A percentile compares a stretch with the other conserved stretches of the same genome.
Conservation (phyloP, 2,888 invertebrate genomes). For the Azorinus chamasolen region DNA sequence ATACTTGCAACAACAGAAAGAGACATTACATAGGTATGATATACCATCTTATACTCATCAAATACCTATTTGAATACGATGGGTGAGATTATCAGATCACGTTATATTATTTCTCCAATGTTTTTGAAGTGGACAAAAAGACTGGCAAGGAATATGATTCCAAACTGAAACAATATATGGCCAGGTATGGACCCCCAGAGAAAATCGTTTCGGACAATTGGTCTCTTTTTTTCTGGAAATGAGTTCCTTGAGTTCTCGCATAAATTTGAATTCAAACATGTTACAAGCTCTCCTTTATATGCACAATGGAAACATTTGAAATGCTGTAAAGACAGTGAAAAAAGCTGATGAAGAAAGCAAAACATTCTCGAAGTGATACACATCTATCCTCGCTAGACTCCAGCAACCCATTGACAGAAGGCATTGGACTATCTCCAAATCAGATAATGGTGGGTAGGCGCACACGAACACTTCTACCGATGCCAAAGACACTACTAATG, state of each 20-base stretch:
- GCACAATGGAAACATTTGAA: no score
- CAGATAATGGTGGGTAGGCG: no score
- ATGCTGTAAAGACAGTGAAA: no score
- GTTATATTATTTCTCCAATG: slow-evolving; percentile 38
- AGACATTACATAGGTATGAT: slow-evolving; percentile 30
- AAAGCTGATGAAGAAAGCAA: no score
- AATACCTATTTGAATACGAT: slow-evolving; percentile 41
- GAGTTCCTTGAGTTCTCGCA: slow-evolving; percentile 26
- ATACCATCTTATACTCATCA: slow-evolving; percentile 41
- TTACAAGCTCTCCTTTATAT: no score
- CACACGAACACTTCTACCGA: slow-evolving; percentile 19
- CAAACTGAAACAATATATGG: slow-evolving; percentile 34
- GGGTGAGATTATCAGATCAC: slow-evolving; percentile 30
- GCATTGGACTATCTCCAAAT: no score
- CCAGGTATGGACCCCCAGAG: slow-evolving; percentile 23
- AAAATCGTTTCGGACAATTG: slow-evolving; percentile 33
- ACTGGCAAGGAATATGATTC: slow-evolving; percentile 11
- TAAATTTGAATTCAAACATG: slow-evolving; percentile 21
- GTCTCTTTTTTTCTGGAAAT: slow-evolving; percentile 7
- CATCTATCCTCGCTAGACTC: no score
- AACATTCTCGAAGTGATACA: no score
- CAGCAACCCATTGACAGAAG: no score
- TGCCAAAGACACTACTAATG: no score
- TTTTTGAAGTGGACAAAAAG: slow-evolving; percentile 36
- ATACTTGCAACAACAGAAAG: slow-evolving; percentile 20